Evolutionary conservation across 2,113 vertebrate species (phyloP), one percentile per base, ranked within the genome.

Genomic region (Hassar affinis): DNA sequence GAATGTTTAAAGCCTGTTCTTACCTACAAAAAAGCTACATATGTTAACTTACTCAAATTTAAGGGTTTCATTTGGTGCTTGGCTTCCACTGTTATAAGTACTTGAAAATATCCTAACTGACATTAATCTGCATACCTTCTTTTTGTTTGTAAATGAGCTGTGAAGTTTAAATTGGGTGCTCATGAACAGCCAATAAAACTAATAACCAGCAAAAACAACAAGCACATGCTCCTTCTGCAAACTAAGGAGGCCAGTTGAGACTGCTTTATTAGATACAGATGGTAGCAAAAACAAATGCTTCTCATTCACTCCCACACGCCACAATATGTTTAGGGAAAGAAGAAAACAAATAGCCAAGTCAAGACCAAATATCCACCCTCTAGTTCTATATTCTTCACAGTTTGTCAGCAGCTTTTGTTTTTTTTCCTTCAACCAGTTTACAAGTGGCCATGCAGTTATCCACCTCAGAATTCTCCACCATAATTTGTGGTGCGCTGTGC

Each of bases 391-490:
- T 89, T 77, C 49, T 79, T 84, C 59, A 75, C 88, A 89, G 86
- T 91, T 92, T 90, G 88, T 93, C 90, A 93, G 92, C 90, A 91
- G 91, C 91, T 92, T 91, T 91, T 91, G 88, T 92, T 91, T 90
- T 91, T 42, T 42, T 93, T 90, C 33, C 18, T 61, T 91, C 88
- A 52, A 89, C 92, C 92, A 91, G 92, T 93, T 93, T 93, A 92
- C 90, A 89, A 89, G 88, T 85, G 90, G 87, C 80, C 1, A 79
- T 71, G 86, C 91, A 85, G 88, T 92, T 93, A 91, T 89, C 93
- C 89, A 91, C 92, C 86, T 91, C 82, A 79, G 79, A 87, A 88
- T 86, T 86, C 90, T 86, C 27, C 85, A 12, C 74, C 85, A 81
- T 86, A 84, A 69, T 81, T 87, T 86, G 84, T 89, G 86, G 85